Conservation (phyloP, 2,113 vertebrate species). For the Zapornia atra region DNA sequence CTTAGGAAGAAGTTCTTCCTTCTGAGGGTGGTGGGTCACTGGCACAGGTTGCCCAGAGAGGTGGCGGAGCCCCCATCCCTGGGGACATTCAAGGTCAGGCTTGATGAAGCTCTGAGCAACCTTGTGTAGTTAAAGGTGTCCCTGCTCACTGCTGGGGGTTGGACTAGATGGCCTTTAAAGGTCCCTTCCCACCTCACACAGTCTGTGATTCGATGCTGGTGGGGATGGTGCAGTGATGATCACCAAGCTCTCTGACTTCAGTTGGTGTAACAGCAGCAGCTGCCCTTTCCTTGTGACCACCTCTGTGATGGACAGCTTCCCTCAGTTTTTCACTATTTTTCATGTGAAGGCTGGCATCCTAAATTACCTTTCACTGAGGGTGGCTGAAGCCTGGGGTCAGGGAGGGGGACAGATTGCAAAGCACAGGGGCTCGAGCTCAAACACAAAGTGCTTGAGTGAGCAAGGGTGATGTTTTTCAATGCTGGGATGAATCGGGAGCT, state of each 20-base stretch:
- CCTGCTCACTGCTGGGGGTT: too few species aligned
- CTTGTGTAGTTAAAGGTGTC: too few species aligned
- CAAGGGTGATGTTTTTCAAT: rapidly evolving
- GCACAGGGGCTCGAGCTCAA: not conserved
- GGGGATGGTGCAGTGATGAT: not conserved
- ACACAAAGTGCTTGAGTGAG: not conserved
- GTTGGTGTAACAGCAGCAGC: not conserved
- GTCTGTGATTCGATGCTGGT: not conserved
- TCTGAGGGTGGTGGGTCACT: too few species aligned
- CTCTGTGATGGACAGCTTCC: not conserved
- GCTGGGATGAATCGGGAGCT: not conserved
- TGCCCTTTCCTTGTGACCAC: not conserved
- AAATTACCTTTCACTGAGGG: not conserved
- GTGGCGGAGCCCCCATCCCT: too few species aligned
- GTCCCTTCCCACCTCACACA: too few species aligned
- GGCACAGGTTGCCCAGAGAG: too few species aligned
- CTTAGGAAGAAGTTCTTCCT: too few species aligned
- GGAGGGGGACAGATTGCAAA: not conserved
- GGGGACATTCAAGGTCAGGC: too few species aligned
- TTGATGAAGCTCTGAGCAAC: too few species aligned
- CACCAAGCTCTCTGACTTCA: not conserved
- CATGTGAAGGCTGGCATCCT: not conserved
- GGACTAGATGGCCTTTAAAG: too few species aligned
- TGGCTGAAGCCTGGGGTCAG: not conserved
- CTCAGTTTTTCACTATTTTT: not conserved